Evolutionary conservation across 2,113 vertebrate species (phyloP), one percentile per base, ranked within the genome.

Genomic region (Motacilla tschutschensis): DNA sequence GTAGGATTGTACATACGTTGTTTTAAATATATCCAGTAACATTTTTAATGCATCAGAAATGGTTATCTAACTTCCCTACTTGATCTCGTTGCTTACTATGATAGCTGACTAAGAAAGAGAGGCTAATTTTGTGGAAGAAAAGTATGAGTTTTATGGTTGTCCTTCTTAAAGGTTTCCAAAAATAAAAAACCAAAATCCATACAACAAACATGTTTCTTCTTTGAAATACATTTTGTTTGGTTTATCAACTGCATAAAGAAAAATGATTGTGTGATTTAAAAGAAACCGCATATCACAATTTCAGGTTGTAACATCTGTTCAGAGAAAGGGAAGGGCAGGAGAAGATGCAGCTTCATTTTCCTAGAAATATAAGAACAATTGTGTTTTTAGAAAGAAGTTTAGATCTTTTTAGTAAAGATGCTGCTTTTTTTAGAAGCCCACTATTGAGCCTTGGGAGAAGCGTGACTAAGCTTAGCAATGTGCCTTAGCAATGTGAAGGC

Each of bases 401-500:
- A 64, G 17, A 20, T 9, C 14, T 65, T 62, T 84, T 76, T 46
- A 46, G 15, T 83, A 60, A 79, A 77, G 35, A 54, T 79, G 10
- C 25, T 83, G 25, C 44, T 78, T 6, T 65, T 51, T 88, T 25
- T 12, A 74, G 72, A 35, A 59, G 36, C 36, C 71, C 19, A 20
- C 35, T 69, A 1, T 14, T 75, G 60, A 51, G 21, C 29, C 20
- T 71, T 67, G 35, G 53, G 20, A 70, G 51, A 79, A 76, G 71
- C 67, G 46, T 70, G 67, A 78, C 50, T 83, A 59, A 82, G 67
- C 36, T n/a, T n/a, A n/a, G n/a, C n/a, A n/a, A n/a, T n/a, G 58
- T 89, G 90, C 77, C 85, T 79, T 94, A 79, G 90, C 73, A 92
- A 91, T 54, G 14, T 89, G 71, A 92, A 83, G 94, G 38, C 20